Evolutionary conservation across 2,888 invertebrate genomes (phyloP).

Genomic region (Zootermopsis nevadensis): DNA sequence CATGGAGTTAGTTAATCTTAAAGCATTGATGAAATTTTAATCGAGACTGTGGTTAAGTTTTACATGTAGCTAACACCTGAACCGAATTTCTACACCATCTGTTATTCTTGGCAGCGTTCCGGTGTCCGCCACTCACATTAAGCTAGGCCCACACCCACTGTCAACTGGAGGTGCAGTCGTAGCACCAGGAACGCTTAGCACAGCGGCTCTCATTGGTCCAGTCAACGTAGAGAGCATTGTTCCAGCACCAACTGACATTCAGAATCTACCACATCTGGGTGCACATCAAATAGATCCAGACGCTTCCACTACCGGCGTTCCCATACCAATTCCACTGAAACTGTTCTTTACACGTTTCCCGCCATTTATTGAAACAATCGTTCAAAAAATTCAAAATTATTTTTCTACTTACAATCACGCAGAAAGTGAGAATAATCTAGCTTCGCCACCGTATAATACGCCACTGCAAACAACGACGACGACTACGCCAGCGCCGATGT

Average conservation of each 20-base stretch:
- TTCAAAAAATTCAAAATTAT: constrained; percentile 70
- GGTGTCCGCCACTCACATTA: not conserved
- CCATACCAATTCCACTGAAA: constrained; percentile 1
- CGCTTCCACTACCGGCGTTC: not conserved
- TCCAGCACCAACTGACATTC: not conserved
- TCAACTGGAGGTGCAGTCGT: not conserved
- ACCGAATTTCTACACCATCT: not conserved
- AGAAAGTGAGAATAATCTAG: not conserved
- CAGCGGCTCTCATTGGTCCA: not conserved
- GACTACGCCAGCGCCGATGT: not conserved
- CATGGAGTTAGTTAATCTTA: not conserved
- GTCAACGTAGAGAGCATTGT: not conserved
- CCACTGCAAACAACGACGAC: constrained; percentile 27
- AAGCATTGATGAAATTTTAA: not conserved
- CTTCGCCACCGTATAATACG: constrained; percentile 4
- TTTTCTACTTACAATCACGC: constrained; percentile 71
- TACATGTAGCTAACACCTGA: not conserved
- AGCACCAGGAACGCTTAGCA: not conserved
- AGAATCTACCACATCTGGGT: not conserved
- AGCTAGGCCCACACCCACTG: not conserved
- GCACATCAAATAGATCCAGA: not conserved
- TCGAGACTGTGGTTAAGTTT: not conserved
- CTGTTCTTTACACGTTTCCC: constrained; percentile 41
- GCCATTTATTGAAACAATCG: constrained; percentile 41
- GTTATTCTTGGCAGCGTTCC: constrained; percentile 9